phyloP scores from a whole-genome alignment of 2,888 invertebrate species.

The Anaspis maculata region DNA sequence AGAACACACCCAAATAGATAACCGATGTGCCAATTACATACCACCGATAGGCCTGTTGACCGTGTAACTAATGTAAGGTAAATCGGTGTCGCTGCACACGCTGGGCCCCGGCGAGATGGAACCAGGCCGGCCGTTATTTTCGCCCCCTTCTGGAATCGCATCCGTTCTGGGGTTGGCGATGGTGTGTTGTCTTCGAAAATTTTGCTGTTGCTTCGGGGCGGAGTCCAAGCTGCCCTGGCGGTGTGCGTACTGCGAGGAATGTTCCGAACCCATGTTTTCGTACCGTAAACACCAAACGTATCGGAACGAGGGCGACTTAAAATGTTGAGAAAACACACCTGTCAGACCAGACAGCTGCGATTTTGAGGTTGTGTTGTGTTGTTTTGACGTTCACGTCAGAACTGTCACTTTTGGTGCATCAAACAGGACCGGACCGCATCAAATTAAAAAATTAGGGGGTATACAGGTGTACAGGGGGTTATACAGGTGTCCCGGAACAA shows the following conservation, averaged over 20 bases:
- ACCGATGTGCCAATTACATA: too few species aligned
- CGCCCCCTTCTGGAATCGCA: conserved; percentile 22
- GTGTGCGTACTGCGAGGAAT: conserved; percentile 31
- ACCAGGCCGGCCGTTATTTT: conserved; percentile 50
- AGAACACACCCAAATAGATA: conserved; percentile 1
- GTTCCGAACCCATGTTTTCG: conserved; percentile 39
- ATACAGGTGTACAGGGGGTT: too few species aligned
- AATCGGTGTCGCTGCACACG: conserved; percentile 79
- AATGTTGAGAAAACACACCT: too few species aligned
- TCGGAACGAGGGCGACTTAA: too few species aligned
- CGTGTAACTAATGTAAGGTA: conserved; percentile 87
- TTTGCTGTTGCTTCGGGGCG: conserved; percentile 20
- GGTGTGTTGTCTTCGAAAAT: conserved; percentile 38
- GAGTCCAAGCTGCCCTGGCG: conserved; percentile 28
- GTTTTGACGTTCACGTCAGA: too few species aligned
- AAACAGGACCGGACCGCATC: too few species aligned
- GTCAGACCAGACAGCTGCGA: too few species aligned
- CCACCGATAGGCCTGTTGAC: conserved; percentile 83
- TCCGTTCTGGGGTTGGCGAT: conserved; percentile 39
- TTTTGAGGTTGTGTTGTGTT: too few species aligned
- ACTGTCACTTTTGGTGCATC: too few species aligned
- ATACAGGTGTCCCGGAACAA: too few species aligned
- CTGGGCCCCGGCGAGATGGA: conserved; percentile 80
- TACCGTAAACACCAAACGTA: too few species aligned
- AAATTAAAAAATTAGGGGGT: too few species aligned